Evolutionary conservation across 2,797 vertebrate species (phyloP).

Genomic region (Rachycentron canadum): DNA sequence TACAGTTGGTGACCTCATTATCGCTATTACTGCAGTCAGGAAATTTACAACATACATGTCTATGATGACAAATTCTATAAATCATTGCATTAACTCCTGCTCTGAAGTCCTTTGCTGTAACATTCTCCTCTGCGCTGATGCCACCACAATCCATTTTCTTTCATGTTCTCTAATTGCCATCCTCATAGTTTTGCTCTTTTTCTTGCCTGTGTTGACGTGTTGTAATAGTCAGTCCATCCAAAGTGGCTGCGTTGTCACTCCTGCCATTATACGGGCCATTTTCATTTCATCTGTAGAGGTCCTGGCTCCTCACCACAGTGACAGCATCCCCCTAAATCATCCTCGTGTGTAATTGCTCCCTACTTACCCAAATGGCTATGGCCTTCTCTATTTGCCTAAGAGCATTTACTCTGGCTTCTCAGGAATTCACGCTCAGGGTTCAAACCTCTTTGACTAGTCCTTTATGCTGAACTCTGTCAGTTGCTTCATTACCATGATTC

Average conservation of each 20-base stretch:
- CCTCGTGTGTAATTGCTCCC: conserved; percentile 83
- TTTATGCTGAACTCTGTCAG: conserved; percentile 51
- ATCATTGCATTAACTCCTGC: conserved; percentile 76
- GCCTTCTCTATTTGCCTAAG: conserved; percentile 84
- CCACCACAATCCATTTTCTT: conserved; percentile 70
- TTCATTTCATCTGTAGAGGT: conserved; percentile 83
- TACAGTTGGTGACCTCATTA: conserved; percentile 83
- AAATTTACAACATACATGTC: conserved; percentile 77
- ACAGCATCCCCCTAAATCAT: conserved; percentile 85
- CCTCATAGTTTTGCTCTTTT: conserved; percentile 86
- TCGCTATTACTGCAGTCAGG: conserved; percentile 74
- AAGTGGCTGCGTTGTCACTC: conserved; percentile 79
- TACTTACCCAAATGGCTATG: conserved; percentile 85
- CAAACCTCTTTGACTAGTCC: conserved; percentile 66
- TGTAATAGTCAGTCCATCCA: conserved; percentile 84
- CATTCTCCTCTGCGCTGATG: conserved; percentile 50
- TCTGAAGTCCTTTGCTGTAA: conserved; percentile 65
- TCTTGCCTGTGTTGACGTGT: conserved; percentile 84
- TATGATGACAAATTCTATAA: conserved; percentile 79
- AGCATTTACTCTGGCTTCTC: conserved; percentile 81
- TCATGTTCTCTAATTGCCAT: conserved; percentile 79
- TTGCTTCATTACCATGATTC: conserved; percentile 63
- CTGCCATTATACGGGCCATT: conserved; percentile 84
- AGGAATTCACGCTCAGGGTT: conserved; percentile 65
- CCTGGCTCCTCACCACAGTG: conserved; percentile 73